phyloP scores from a whole-genome alignment of 1,140 invertebrate genomes.

The Hyles vespertilio region DNA sequence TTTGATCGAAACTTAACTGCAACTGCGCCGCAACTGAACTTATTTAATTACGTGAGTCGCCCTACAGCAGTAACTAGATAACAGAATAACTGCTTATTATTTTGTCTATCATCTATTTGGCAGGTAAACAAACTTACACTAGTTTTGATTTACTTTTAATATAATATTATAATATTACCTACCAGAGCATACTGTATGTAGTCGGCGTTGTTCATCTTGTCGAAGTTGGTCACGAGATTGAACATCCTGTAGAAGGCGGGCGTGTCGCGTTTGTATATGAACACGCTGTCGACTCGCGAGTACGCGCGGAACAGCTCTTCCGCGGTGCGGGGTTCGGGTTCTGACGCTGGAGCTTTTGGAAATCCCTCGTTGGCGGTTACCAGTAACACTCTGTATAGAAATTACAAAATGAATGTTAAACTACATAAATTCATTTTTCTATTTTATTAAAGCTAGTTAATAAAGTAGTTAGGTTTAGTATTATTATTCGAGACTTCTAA shows the following conservation, averaged over 20 bases:
- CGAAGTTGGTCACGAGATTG: slow-evolving; percentile 79
- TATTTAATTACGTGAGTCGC: no score
- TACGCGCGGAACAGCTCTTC: slow-evolving; percentile 44
- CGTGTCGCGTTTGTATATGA: slow-evolving; percentile 42
- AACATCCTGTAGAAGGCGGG: slow-evolving; percentile 74
- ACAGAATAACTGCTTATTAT: no score
- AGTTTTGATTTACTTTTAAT: no score
- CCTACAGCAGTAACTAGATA: no score
- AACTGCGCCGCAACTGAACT: no score
- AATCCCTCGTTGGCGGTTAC: slow-evolving; percentile 43
- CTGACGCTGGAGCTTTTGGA: slow-evolving; percentile 24
- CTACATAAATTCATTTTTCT: no score
- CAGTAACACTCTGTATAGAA: slow-evolving; percentile 41
- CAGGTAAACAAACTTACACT: no score
- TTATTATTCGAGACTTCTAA: no score
- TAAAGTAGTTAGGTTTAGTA: no score
- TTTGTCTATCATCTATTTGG: no score
- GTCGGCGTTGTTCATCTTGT: slow-evolving; percentile 78
- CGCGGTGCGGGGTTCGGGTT: slow-evolving; percentile 30
- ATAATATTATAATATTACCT: slow-evolving; percentile 21
- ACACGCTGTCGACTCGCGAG: slow-evolving; percentile 37
- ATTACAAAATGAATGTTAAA: slow-evolving; percentile 49
- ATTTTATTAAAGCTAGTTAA: no score
- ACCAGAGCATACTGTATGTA: slow-evolving; percentile 82
- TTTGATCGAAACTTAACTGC: no score